Evolutionary conservation across 2,113 vertebrate genomes (phyloP).

Genomic region (Myotis davidii): DNA sequence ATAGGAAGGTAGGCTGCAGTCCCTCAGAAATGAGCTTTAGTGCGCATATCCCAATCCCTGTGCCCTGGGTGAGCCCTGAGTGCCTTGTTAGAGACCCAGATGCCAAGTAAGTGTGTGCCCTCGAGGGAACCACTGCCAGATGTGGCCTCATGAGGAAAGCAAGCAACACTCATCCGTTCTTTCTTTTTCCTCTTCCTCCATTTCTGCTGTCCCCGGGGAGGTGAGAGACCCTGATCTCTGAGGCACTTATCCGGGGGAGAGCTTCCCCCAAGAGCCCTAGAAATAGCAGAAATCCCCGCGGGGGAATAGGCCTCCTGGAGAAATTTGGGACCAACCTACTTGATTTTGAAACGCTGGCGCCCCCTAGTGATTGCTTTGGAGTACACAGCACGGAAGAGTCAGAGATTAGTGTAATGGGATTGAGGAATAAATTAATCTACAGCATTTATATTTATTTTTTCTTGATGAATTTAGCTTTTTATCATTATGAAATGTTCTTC

Average conservation of each 20-base stretch:
- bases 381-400: neutral
- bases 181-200: neutral
- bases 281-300: neutral
- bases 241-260: neutral
- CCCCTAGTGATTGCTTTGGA: neutral
- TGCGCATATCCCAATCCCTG: neutral
- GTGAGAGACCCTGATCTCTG: neutral
- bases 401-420: neutral
- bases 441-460: neutral
- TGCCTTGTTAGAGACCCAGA: neutral
- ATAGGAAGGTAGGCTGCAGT: neutral
- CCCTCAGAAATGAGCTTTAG: neutral
- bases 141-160: neutral
- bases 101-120: neutral
- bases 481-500: neutral
- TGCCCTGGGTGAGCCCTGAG: neutral
- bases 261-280: neutral
- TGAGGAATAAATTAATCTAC: neutral
- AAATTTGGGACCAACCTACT: neutral
- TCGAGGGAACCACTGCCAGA: neutral
- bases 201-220: neutral
- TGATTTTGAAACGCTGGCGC: neutral
- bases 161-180: neutral
- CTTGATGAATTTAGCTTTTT: neutral
- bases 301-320: neutral